Evolutionary conservation across 1,140 invertebrate species (phyloP).

Genomic region (Drosophila guanche): DNA sequence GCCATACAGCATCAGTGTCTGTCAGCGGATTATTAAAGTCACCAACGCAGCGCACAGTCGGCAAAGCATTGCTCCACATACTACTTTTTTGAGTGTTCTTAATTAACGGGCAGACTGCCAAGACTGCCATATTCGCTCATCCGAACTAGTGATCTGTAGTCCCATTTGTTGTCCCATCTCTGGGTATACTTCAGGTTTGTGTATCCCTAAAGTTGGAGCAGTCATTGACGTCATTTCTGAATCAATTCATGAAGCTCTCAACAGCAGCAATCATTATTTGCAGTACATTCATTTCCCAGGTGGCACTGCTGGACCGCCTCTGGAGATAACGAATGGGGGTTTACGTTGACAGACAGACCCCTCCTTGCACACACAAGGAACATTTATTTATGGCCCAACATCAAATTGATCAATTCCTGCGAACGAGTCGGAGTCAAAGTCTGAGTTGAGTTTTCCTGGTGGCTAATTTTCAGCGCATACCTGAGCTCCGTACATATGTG

Average conservation of each 20-base stretch:
- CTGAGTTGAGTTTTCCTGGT: conserved; percentile 31
- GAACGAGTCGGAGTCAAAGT: no score
- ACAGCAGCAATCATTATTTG: conserved; percentile 34
- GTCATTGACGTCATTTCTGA: conserved; percentile 28
- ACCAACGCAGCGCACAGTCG: conserved; percentile 3
- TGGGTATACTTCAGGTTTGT: background rate
- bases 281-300: conserved; percentile 19
- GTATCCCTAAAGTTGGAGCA: background rate
- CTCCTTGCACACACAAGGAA: background rate
- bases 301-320: background rate
- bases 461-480: conserved; percentile 33
- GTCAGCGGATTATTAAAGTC: conserved; percentile 40
- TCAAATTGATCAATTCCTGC: conserved; percentile 42
- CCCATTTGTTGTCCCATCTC: no score
- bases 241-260: conserved; percentile 26
- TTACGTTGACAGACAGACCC: conserved; percentile 8
- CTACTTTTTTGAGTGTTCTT: no score
- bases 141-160: no score
- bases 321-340: conserved; percentile 36
- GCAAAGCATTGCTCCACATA: no score
- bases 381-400: conserved; percentile 30
- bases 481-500: no score
- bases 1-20: background rate
- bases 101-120: no score
- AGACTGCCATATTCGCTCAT: no score